phyloP scores from a whole-genome alignment of 2,797 vertebrate genomes.

The Zalophus californianus region DNA sequence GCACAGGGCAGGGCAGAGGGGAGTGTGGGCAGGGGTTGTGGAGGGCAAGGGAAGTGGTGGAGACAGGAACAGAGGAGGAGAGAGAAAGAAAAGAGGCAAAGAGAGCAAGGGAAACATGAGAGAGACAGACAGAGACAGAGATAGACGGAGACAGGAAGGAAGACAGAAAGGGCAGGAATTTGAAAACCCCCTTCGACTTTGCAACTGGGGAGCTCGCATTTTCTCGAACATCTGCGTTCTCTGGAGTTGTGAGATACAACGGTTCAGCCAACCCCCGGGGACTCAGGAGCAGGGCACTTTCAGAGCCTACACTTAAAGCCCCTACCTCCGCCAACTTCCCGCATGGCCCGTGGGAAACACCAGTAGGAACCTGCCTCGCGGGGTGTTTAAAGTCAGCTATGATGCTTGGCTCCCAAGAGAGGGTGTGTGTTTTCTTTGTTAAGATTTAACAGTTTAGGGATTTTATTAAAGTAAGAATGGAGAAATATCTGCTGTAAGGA shows the following conservation, averaged over 20 bases:
- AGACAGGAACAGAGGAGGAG: too few species aligned
- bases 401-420: background rate
- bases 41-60: background rate
- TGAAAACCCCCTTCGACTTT: background rate
- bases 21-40: background rate
- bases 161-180: background rate
- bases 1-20: background rate
- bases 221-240: background rate
- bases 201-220: background rate
- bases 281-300: background rate
- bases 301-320: background rate
- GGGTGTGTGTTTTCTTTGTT: background rate
- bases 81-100: background rate
- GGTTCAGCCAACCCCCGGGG: accelerated
- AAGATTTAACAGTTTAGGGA: background rate
- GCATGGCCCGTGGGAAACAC: background rate
- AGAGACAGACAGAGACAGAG: background rate
- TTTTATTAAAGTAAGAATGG: background rate
- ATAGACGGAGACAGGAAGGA: accelerated
- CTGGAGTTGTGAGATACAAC: background rate
- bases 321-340: background rate
- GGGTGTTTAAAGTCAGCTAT: background rate
- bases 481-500: background rate
- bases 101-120: background rate
- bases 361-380: background rate